These are phyloP conservation scores for Theropithecus gelada DNA, from an alignment of 2,113 vertebrate genomes.

Conservation along the genomic window DNA sequence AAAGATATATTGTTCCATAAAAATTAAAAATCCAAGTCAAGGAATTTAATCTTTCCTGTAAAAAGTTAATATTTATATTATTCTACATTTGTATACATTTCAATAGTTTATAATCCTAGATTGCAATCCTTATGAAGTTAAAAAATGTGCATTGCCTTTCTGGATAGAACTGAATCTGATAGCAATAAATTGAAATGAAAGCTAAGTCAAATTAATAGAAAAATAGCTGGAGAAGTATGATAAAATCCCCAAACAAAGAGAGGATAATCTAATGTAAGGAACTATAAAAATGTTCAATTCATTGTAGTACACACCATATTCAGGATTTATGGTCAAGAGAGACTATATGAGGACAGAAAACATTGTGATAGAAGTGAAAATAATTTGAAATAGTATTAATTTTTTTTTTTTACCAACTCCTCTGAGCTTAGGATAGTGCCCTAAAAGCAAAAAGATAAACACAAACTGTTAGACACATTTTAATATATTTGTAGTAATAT, in stretches of 20 bases:
- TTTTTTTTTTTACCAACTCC: slow-evolving; percentile 59
- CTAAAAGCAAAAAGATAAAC: slow-evolving; percentile 45
- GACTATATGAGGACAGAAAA: not conserved
- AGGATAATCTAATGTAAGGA: not conserved
- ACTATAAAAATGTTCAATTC: not conserved
- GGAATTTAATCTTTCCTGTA: not conserved
- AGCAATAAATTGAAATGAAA: not conserved
- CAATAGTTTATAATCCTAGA: not conserved
- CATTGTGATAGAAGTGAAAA: not conserved
- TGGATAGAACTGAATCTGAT: not conserved
- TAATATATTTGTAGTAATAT: not conserved
- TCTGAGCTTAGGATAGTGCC: slow-evolving; percentile 71
- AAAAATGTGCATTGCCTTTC: not conserved
- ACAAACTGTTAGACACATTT: slow-evolving; percentile 49
- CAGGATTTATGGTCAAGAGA: not conserved
- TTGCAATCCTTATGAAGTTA: slow-evolving; percentile 1
- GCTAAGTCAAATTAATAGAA: not conserved
- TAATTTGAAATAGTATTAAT: slow-evolving; percentile 28
- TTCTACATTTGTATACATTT: not conserved
- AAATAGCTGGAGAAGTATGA: not conserved
- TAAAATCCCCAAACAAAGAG: not conserved
- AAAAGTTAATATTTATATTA: not conserved
- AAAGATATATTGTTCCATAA: not conserved
- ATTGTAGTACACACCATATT: not conserved
- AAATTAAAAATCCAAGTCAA: not conserved